These are phyloP conservation scores for Bombus turneri DNA, from an alignment of 1,140 invertebrate species.

Conservation along the genomic window DNA sequence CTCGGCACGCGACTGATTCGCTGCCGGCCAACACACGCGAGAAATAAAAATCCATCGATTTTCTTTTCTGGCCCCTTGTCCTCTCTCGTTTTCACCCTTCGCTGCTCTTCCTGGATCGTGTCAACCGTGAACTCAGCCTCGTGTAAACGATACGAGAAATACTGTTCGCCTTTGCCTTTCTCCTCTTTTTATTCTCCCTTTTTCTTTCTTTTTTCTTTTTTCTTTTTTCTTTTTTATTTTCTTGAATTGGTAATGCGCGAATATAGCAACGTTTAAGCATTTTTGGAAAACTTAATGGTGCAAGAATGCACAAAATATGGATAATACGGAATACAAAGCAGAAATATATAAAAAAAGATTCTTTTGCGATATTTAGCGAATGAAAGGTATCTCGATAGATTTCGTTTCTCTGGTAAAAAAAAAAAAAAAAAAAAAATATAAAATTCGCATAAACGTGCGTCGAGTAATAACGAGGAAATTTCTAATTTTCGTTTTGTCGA, in stretches of 20 bases:
- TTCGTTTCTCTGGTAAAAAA: too few relatives aligned
- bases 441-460: too few relatives aligned
- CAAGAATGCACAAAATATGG: too few relatives aligned
- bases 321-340: too few relatives aligned
- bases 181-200: background rate
- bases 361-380: background rate
- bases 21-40: conserved; percentile 58
- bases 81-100: conserved; percentile 10
- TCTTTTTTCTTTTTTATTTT: background rate
- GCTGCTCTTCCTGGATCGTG: background rate
- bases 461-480: too few relatives aligned
- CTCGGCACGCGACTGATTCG: conserved; percentile 73
- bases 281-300: background rate
- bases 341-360: background rate
- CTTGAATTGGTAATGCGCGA: too few relatives aligned
- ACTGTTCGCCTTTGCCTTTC: background rate
- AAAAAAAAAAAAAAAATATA: too few relatives aligned
- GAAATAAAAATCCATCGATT: conserved; percentile 59
- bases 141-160: background rate
- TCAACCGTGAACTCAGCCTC: background rate
- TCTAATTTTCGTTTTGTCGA: too few relatives aligned
- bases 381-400: too few relatives aligned
- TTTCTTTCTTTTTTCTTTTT: background rate
- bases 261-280: too few relatives aligned
- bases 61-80: background rate